Conservation (phyloP, 2,113 vertebrate genomes). For the Xiphophorus hellerii region DNA sequence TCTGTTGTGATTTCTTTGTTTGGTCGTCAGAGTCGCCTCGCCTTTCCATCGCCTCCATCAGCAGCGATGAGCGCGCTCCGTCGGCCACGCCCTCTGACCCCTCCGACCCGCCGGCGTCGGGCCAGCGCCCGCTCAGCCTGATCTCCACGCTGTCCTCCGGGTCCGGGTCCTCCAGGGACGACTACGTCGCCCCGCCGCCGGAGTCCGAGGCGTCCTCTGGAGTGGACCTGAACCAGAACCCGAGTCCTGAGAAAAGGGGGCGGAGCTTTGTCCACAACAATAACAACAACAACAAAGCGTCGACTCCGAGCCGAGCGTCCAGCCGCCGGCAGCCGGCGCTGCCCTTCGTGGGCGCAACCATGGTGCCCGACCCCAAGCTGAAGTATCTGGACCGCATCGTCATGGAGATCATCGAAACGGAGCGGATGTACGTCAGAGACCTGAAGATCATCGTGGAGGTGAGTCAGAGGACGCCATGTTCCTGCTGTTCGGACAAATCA, state of each 20-base stretch:
- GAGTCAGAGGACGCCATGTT: conserved; percentile 16
- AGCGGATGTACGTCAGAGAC: conserved; percentile 90
- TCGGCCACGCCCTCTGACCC: conserved; percentile 65
- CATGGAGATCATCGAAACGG: conserved; percentile 93
- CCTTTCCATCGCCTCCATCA: conserved; percentile 70
- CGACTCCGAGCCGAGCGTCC: neutral
- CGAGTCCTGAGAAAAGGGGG: conserved; percentile 9
- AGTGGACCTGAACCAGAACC: conserved; percentile 43
- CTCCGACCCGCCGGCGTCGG: conserved; percentile 56
- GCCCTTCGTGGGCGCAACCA: conserved; percentile 28
- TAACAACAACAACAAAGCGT: conserved; percentile 69
- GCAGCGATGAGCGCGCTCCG: conserved; percentile 83
- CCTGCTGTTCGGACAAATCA: too few species aligned
- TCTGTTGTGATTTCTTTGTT: neutral
- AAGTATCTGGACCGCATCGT: conserved; percentile 91
- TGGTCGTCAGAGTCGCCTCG: conserved; percentile 70
- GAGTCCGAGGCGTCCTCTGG: conserved; percentile 6
- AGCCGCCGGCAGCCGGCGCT: conserved; percentile 37
- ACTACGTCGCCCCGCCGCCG: conserved; percentile 30
- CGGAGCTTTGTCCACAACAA: conserved; percentile 33
- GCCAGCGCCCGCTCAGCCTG: conserved; percentile 72
- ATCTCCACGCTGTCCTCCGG: conserved; percentile 74
- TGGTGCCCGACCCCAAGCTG: conserved; percentile 77
- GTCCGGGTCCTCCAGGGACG: conserved; percentile 75
- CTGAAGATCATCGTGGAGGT: conserved; percentile 95